Evolutionary conservation across 2,113 vertebrate genomes (phyloP), one percentile per base, ranked within the genome.

Genomic region (human (Homo sapiens)): DNA sequence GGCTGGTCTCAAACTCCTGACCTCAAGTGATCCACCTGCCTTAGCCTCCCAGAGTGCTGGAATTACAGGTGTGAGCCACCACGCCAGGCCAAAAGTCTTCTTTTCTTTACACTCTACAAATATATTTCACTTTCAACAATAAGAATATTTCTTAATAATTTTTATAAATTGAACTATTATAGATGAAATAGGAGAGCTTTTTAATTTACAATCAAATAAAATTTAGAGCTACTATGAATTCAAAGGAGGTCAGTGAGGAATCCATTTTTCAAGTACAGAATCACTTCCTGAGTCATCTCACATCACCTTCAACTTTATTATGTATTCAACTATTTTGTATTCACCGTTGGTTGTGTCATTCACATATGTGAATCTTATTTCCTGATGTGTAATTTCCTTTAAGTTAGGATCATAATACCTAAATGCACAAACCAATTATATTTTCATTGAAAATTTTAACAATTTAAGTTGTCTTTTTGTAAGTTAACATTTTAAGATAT

Each of bases 181-280:
- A 86, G 45, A 79, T 87, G 3, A 6, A 66, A 14, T 87, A 76
- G 27, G 43, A 88, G 38, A 94, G 4, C 9, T 82, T 75, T 48
- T 25, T 86, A 35, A 80, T 82, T 90, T 96, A 82, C 10, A 72
- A 82, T 85, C 32, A 88, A 87, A 78, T 83, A 89, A 79, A 91
- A 79, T 83, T 64, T 93, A 84, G 11, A 91, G 79, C 5, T 78
- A 72, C 17, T 72, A 72, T 32, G 38, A 40, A 82, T 97, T 87
- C 13, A 78, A 45, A 87, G 11, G 30, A 80, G 8, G 11, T 25
- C 14, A 6, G 18, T 27, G 13, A 10, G 59, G 35, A 95, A 73
- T 85, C 35, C 10, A 27, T 70, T 68, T 79, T 61, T 75, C 35
- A 75, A 84, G 43, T 55, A 3, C 30, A 52, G n/a, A 57, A 59